Evolutionary conservation across 2,888 invertebrate genomes (phyloP).

Genomic region (Taphrorychus bicolor): DNA sequence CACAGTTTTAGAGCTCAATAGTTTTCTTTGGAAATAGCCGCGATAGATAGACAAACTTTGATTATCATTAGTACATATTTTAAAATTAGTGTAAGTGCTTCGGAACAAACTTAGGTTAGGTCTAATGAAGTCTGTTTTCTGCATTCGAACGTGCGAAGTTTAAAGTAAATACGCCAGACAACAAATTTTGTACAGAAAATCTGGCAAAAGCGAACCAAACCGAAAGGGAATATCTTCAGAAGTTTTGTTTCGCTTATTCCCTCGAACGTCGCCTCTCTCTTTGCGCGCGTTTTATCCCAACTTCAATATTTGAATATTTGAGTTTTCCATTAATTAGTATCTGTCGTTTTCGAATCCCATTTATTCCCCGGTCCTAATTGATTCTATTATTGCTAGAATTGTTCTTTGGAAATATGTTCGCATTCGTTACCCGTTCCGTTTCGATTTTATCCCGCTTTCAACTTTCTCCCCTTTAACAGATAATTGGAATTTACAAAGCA

Average conservation of each 20-base stretch:
- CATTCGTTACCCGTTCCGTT: slow-evolving; percentile 27
- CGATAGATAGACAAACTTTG: too few relatives aligned
- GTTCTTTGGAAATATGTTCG: slow-evolving; percentile 44
- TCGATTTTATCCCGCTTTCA: slow-evolving; percentile 33
- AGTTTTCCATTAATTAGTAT: slow-evolving; percentile 57
- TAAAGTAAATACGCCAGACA: slow-evolving; percentile 8
- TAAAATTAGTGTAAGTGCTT: too few relatives aligned
- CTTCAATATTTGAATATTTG: slow-evolving; percentile 51
- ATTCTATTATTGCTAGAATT: slow-evolving; percentile 54
- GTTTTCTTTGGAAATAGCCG: too few relatives aligned
- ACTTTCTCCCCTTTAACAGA: slow-evolving; percentile 16
- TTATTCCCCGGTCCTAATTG: slow-evolving; percentile 55
- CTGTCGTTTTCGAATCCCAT: slow-evolving; percentile 55
- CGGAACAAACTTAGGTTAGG: too few relatives aligned
- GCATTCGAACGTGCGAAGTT: not conserved
- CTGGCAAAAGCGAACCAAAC: slow-evolving; percentile 23
- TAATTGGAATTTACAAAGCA: slow-evolving; percentile 20
- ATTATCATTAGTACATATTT: too few relatives aligned
- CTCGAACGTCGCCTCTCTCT: slow-evolving; percentile 23
- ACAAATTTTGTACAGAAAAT: slow-evolving; percentile 22
- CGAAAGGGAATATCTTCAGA: slow-evolving; percentile 28
- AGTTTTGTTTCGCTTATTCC: slow-evolving; percentile 36
- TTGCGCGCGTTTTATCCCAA: slow-evolving; percentile 24
- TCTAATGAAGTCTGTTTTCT: not conserved
- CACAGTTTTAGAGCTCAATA: too few relatives aligned